phyloP scores from a whole-genome alignment of 2,888 invertebrate species.

The Philonicus albiceps region DNA sequence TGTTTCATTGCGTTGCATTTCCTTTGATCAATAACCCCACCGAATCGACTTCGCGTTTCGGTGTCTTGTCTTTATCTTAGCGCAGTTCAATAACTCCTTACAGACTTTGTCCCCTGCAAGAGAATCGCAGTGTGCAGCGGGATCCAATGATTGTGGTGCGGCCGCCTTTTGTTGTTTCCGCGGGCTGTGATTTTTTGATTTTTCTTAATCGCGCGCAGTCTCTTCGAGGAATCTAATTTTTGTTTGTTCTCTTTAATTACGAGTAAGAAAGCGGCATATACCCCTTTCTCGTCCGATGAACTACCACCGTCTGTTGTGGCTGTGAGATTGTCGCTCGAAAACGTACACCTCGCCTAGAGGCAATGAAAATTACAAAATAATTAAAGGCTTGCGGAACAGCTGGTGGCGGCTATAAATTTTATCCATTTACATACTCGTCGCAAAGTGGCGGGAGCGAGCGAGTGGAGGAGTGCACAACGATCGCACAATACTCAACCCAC shows the following conservation, averaged over 20 bases:
- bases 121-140: neutral
- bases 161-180: neutral
- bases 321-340: neutral
- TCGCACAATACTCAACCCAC: neutral
- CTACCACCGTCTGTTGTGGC: neutral
- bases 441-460: neutral
- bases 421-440: constrained; percentile 33
- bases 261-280: no score
- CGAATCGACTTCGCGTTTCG: neutral
- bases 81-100: neutral
- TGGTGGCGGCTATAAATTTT: constrained; percentile 16
- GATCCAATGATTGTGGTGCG: neutral
- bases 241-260: neutral
- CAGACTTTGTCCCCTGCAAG: neutral
- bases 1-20: neutral
- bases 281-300: no score
- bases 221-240: neutral
- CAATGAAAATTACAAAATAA: constrained; percentile 37
- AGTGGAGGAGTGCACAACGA: neutral
- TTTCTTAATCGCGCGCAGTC: neutral
- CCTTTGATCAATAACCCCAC: neutral
- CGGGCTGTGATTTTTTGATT: neutral
- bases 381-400: constrained; percentile 28
- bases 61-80: neutral
- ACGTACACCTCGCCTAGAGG: constrained; percentile 21